phyloP scores from a whole-genome alignment of 2,113 vertebrate species.

The Holacanthus passer region DNA sequence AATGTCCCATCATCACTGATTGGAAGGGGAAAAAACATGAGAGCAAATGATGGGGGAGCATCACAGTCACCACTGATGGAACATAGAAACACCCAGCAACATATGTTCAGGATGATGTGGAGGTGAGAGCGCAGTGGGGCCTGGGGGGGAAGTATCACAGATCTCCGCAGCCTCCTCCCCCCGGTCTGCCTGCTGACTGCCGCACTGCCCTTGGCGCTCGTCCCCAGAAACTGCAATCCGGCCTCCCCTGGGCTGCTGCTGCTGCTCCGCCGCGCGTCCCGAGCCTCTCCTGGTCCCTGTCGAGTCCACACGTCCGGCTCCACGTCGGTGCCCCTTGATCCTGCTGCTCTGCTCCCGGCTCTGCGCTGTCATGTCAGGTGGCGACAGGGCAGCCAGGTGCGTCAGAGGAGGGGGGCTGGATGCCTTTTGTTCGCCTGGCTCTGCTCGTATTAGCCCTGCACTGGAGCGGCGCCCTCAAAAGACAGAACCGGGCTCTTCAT shows the following conservation, averaged over 20 bases:
- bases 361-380: slow-evolving; percentile 86
- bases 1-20: slow-evolving; percentile 64
- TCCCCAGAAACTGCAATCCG: slow-evolving; percentile 83
- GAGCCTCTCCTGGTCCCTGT: slow-evolving; percentile 63
- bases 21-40: slow-evolving; percentile 33
- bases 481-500: slow-evolving; percentile 61
- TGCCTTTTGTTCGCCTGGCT: slow-evolving; percentile 79
- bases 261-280: slow-evolving; percentile 65
- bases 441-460: slow-evolving; percentile 57
- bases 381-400: slow-evolving; percentile 83
- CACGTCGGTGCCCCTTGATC: slow-evolving; percentile 83
- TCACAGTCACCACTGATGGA: slow-evolving; percentile 66
- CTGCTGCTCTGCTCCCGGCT: slow-evolving; percentile 78
- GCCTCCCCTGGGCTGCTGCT: slow-evolving; percentile 79
- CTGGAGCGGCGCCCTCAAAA: slow-evolving; percentile 73
- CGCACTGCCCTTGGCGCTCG: slow-evolving; percentile 87
- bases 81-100: slow-evolving; percentile 48
- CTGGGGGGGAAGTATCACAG: slow-evolving; percentile 75
- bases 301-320: slow-evolving; percentile 80
- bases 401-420: slow-evolving; percentile 75
- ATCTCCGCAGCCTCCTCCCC: slow-evolving; percentile 81
- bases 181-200: slow-evolving; percentile 79
- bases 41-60: slow-evolving; percentile 15
- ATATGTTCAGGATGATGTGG: slow-evolving; percentile 52
- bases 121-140: slow-evolving; percentile 62